Percentiles rank a stretch among this genome's conserved stretches.
Evolutionary conservation across 2,888 invertebrate genomes (phyloP).

Genomic region (Himalopsyche tibetana): DNA sequence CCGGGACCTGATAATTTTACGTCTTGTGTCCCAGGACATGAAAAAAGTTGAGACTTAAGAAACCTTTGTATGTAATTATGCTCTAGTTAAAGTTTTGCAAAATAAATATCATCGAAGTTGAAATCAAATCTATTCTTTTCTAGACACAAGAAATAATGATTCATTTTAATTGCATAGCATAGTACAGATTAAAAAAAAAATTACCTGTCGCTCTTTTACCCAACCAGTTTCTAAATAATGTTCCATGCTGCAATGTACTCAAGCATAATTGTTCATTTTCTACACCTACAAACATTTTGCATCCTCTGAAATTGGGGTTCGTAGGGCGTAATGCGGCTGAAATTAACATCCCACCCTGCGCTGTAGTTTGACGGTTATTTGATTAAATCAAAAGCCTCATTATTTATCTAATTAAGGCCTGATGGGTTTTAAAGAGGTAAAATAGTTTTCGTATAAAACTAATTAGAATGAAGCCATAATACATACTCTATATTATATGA

Average conservation of each 20-base stretch:
- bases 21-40: no score
- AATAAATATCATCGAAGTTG: no score
- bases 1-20: no score
- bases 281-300: slow-evolving; percentile 16
- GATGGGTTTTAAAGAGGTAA: neutral
- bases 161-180: no score
- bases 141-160: no score
- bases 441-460: neutral
- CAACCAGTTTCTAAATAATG: neutral
- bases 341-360: slow-evolving; percentile 8
- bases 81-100: no score
- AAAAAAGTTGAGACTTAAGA: no score
- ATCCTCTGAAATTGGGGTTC: neutral
- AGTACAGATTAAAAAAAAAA: no score
- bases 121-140: no score
- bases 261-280: slow-evolving; percentile 37
- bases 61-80: no score
- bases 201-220: neutral
- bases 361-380: neutral
- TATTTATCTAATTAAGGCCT: slow-evolving; percentile 3
- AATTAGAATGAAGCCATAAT: no score
- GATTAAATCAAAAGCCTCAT: slow-evolving; percentile 19
- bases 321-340: neutral
- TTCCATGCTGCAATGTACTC: neutral
- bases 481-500: no score